Base-by-base conservation (phyloP, 2,113 vertebrate genomes). In the Sinocyclocheilus anophthalmus region DNA sequence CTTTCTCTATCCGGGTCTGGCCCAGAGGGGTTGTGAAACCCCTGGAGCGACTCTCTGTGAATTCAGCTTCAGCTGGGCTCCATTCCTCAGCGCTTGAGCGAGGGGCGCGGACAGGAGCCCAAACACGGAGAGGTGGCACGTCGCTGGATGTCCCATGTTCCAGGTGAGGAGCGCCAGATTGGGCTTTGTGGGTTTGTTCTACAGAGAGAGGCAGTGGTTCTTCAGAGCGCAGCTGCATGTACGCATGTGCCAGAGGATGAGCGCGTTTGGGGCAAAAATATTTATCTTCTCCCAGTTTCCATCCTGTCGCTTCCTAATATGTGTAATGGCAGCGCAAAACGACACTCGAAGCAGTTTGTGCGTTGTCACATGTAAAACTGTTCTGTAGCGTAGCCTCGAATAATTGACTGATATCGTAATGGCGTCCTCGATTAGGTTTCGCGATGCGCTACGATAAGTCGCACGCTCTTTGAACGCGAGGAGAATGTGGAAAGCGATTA, bases 211-310 rank as follows among this genome's bases (percentile, higher is more conserved):
- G 91, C 91, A 93, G 94, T 94, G 93, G 94, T 93, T 90, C 75
- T 94, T 94, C 88, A 91, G 94, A 95, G 95, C 92, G 94, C 95
- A 93, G 90, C 93, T 93, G 91, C 93, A 93, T 96, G 94, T 94
- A 96, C 95, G 95, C 95, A 96, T 96, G 95, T 96, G 95, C 95
- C 94, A 93, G 93, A 94, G 90, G 93, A 91, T 90, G 90, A 93
- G 92, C 91, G 92, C 92, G 88, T 90, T 88, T 45, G 85, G 81
- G 81, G 76, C 63, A 82, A 59, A 88, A 48, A 88, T 84, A 61
- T 88, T 33, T 50, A 53, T 78, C n/a, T 69, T 55, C 83, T 85
- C 61, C 12, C 42, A 69, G 33, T 79, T 81, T 48, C 11, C 61
- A 80, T 63, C 55, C 20, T 22, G 55, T 26, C 33, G 20, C 78